These are phyloP conservation scores for Rhynchonycteris naso DNA, from an alignment of 2,797 vertebrate genomes.

Conservation along the genomic window DNA sequence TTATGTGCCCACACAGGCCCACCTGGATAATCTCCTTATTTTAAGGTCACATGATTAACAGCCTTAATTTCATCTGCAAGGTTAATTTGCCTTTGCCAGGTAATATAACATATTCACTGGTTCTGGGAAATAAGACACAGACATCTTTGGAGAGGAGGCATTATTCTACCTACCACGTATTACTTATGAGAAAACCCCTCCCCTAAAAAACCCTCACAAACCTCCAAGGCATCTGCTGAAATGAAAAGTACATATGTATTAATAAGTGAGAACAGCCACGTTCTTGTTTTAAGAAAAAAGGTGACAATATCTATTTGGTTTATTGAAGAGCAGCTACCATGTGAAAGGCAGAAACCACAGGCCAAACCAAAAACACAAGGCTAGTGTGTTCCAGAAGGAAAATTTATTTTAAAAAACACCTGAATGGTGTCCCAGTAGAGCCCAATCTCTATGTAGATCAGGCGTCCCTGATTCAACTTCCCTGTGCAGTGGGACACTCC, in stretches of 20 bases:
- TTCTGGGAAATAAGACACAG: neutral
- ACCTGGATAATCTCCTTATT: neutral
- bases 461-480: too few species aligned
- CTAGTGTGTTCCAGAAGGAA: too few species aligned
- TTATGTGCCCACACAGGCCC: too few species aligned
- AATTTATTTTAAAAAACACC: too few species aligned
- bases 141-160: neutral
- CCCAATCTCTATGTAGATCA: too few species aligned
- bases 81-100: neutral
- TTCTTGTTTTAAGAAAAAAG: constrained; percentile 18
- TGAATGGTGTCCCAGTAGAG: too few species aligned
- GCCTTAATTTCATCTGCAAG: neutral
- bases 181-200: neutral
- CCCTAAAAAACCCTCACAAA: neutral
- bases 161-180: neutral
- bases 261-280: neutral
- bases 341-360: too few species aligned
- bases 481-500: too few species aligned
- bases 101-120: neutral
- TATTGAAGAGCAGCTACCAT: neutral
- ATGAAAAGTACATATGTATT: neutral
- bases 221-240: neutral
- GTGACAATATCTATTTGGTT: neutral
- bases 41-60: neutral
- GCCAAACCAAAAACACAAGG: too few species aligned